Percentiles rank a stretch among this genome's conserved stretches.
Evolutionary conservation across 1,140 invertebrate species (phyloP).

Genomic region (Tetramorium alpestre): DNA sequence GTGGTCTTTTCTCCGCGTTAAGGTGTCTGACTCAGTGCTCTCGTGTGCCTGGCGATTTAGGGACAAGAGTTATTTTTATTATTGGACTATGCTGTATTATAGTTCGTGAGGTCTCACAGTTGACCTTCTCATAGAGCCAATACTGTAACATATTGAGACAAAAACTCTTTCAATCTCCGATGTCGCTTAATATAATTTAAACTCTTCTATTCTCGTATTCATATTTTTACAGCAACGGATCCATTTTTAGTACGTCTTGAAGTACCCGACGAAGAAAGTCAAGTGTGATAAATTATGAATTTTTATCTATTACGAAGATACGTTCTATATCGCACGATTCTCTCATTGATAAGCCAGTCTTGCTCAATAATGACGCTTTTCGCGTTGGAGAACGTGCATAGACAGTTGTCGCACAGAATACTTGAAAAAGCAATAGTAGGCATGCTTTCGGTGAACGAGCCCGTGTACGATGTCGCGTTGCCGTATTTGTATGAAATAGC

Average conservation of each 20-base stretch:
- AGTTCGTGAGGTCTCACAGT: background rate
- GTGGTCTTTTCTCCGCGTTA: background rate
- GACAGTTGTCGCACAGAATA: background rate
- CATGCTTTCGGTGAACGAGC: background rate
- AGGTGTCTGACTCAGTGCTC: background rate
- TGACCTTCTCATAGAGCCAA: background rate
- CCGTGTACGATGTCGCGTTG: background rate
- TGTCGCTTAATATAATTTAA: background rate
- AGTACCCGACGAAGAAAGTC: background rate
- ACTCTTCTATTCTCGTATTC: background rate
- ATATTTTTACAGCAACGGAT: background rate
- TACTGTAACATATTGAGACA: background rate
- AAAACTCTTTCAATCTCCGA: background rate
- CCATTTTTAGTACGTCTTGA: background rate
- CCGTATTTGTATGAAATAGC: conserved; percentile 23
- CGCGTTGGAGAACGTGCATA: background rate
- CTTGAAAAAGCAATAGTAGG: background rate
- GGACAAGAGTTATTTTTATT: conserved; percentile 15
- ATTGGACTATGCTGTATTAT: background rate
- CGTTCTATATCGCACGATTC: background rate
- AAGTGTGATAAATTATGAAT: background rate
- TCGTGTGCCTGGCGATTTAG: conserved; percentile 2
- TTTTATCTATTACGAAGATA: background rate
- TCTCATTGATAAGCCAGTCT: background rate
- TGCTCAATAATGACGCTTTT: conserved; percentile 1